Percentiles rank a stretch among this genome's conserved stretches.
Conservation (phyloP, 2,797 vertebrate species). For the Botia kubotai region DNA sequence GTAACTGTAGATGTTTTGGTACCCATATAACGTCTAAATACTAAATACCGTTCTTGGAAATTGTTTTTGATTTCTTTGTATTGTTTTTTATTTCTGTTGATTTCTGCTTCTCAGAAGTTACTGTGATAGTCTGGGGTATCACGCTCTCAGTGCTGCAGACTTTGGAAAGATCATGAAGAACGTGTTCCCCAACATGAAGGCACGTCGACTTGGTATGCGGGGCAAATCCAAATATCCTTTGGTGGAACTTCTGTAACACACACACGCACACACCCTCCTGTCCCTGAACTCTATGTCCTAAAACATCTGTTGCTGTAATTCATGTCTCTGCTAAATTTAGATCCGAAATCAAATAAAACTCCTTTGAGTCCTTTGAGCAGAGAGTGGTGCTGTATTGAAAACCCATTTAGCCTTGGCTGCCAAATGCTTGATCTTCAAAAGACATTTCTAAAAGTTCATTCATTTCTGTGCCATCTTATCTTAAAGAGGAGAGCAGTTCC, state of each 20-base stretch:
- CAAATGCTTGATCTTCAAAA: constrained; percentile 71
- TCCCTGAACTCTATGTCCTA: constrained; percentile 68
- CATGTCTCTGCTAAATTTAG: constrained; percentile 83
- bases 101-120: constrained; percentile 87
- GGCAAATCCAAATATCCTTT: constrained; percentile 99
- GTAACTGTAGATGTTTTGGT: background rate
- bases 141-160: constrained; percentile 96
- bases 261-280: constrained; percentile 36
- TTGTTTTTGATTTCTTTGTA: background rate
- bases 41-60: background rate
- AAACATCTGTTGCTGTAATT: constrained; percentile 82
- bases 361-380: constrained; percentile 56
- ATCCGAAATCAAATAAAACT: constrained; percentile 76
- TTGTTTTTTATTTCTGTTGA: background rate
- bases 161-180: constrained; percentile 99
- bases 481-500: background rate
- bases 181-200: constrained; percentile 99
- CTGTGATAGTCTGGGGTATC: constrained; percentile 99
- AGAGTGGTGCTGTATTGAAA: constrained; percentile 67
- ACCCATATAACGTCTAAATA: background rate
- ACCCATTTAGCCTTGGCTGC: constrained; percentile 62
- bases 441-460: constrained; percentile 18
- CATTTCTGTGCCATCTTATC: background rate
- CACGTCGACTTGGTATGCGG: constrained; percentile 97
- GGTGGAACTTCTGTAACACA: constrained; percentile 68